A percentile compares a stretch with the other conserved stretches of the same genome.
Conservation (phyloP, 1,140 invertebrate species). For the Drosophila bocki region DNA sequence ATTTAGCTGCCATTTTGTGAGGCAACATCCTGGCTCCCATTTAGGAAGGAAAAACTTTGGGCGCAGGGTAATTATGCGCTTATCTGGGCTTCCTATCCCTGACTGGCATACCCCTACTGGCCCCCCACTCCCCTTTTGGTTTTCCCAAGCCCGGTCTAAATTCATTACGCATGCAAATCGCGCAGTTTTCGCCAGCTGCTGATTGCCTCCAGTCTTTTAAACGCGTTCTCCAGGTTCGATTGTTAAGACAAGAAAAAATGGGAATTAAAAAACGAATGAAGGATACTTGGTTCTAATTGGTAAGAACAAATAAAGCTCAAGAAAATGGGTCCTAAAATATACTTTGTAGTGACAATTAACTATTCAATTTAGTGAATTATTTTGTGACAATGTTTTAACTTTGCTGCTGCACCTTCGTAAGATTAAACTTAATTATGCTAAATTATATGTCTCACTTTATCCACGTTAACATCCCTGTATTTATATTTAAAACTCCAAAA, state of each 20-base stretch:
- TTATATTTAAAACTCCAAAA: neutral
- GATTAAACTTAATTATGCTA: neutral
- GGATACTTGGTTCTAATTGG: neutral
- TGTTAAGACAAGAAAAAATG: conserved; percentile 31
- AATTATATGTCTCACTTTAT: neutral
- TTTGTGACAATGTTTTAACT: too few relatives aligned
- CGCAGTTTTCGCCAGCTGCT: conserved; percentile 66
- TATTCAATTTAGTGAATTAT: neutral
- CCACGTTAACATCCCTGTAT: rapidly evolving
- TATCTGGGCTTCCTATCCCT: conserved; percentile 64
- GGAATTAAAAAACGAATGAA: neutral
- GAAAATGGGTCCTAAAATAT: neutral
- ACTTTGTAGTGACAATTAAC: too few relatives aligned
- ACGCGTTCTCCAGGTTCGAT: conserved; percentile 56
- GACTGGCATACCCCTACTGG: neutral
- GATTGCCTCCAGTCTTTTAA: conserved; percentile 52
- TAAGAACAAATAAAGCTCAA: neutral
- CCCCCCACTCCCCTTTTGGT: neutral
- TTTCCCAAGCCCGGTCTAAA: conserved; percentile 46
- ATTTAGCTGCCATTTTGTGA: conserved; percentile 47
- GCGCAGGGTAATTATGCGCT: conserved; percentile 71
- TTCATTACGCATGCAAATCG: conserved; percentile 79
- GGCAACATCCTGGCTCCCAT: conserved; percentile 34
- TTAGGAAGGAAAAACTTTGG: conserved; percentile 41
- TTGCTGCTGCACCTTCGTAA: too few relatives aligned